Evolutionary conservation across 2,888 invertebrate genomes (phyloP).

Genomic region (Nemotelus pantherinus): DNA sequence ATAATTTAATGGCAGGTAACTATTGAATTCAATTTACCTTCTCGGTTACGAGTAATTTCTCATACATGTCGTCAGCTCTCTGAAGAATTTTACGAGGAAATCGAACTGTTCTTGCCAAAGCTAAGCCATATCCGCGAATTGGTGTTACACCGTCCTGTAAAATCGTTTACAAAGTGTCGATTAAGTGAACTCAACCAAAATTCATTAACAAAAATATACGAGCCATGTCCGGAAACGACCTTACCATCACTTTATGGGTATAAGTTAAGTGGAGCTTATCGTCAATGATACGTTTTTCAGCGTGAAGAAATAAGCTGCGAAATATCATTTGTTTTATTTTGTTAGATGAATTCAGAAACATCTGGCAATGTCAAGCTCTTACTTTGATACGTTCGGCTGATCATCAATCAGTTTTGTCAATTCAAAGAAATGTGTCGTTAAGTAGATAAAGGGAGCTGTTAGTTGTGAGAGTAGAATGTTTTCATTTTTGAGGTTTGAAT

Average conservation of each 20-base stretch:
- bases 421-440: constrained; percentile 77
- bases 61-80: constrained; percentile 49
- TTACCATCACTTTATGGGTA: constrained; percentile 51
- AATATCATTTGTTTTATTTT: not conserved
- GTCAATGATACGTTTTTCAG: constrained; percentile 56
- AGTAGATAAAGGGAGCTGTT: constrained; percentile 70
- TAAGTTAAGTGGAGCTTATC: constrained; percentile 51
- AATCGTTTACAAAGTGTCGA: not conserved
- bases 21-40: constrained; percentile 19
- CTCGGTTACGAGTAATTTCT: constrained; percentile 22
- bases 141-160: constrained; percentile 50
- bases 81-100: constrained; percentile 49
- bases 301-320: constrained; percentile 66
- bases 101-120: constrained; percentile 49
- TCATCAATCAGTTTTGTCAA: constrained; percentile 73
- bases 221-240: not conserved
- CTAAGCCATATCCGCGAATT: constrained; percentile 51
- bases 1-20: not conserved
- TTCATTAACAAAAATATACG: too few relatives aligned
- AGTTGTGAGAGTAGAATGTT: constrained; percentile 39
- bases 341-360: not conserved
- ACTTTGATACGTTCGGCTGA: constrained; percentile 80
- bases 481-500: not conserved
- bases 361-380: constrained; percentile 55
- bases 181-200: not conserved